These are phyloP conservation scores for Nibea albiflora DNA, from an alignment of 2,113 vertebrate genomes.

Conservation along the genomic window DNA sequence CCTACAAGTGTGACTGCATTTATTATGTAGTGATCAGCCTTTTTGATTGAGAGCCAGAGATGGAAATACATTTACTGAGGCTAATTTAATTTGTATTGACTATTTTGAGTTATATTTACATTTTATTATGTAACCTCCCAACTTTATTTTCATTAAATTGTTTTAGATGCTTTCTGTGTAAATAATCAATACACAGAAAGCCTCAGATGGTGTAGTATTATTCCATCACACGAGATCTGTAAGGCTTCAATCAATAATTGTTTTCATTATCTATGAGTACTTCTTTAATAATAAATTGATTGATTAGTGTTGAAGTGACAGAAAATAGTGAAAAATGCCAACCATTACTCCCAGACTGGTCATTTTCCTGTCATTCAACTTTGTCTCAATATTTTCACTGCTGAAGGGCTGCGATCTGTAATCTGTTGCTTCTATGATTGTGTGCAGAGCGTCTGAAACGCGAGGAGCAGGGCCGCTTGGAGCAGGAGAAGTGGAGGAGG, in stretches of 20 bases:
- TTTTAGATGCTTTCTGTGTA: neutral
- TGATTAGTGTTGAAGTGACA: neutral
- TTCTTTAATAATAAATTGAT: too few species aligned
- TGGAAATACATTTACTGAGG: too few species aligned
- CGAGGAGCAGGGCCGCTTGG: constrained; percentile 91
- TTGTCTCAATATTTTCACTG: neutral
- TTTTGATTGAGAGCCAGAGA: neutral
- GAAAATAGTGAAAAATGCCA: neutral
- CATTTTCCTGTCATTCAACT: neutral
- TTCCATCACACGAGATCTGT: neutral
- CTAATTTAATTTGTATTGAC: too few species aligned
- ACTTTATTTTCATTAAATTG: neutral
- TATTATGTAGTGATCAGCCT: neutral
- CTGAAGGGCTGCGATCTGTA: neutral
- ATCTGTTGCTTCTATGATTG: neutral
- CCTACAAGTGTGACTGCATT: neutral
- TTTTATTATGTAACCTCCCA: too few species aligned
- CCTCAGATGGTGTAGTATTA: neutral
- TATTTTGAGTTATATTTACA: too few species aligned
- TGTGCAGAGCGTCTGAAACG: constrained; percentile 90
- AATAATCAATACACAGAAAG: neutral
- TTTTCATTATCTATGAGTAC: neutral
- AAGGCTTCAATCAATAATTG: neutral
- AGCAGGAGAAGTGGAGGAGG: constrained; percentile 92
- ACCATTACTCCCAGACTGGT: too few species aligned